These are phyloP conservation scores for Hoplodrina blanda DNA, from an alignment of 2,888 invertebrate genomes.

Conservation along the genomic window DNA sequence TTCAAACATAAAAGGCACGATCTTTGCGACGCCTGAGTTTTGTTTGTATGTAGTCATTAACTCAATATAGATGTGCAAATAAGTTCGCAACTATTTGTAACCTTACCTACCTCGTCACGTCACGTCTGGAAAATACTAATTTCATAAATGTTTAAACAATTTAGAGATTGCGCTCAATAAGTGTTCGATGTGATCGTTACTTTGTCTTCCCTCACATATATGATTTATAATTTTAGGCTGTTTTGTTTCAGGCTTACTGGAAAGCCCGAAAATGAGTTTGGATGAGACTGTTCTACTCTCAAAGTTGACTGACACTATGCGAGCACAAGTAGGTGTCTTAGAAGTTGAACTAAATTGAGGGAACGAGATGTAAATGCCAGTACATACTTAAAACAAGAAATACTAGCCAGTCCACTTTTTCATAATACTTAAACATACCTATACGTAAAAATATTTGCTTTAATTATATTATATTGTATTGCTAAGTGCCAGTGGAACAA, in stretches of 20 bases:
- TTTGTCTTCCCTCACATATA: constrained; percentile 16
- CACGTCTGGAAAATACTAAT: constrained; percentile 45
- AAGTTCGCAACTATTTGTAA: constrained; percentile 36
- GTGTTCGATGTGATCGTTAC: constrained; percentile 19
- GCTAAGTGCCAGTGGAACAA: constrained; percentile 74
- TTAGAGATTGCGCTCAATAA: constrained; percentile 21
- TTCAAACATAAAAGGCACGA: constrained; percentile 35
- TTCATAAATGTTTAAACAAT: constrained; percentile 21
- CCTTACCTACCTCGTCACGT: constrained; percentile 21
- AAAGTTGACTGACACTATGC: constrained; percentile 93
- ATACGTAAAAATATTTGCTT: constrained; percentile 63
- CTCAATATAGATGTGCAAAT: constrained; percentile 44
- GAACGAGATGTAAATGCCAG: constrained; percentile 47
- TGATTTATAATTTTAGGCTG: not conserved
- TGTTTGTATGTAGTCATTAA: constrained; percentile 37
- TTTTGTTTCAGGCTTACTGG: constrained; percentile 90
- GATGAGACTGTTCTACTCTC: constrained; percentile 93
- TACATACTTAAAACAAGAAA: constrained; percentile 47
- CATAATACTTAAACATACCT: constrained; percentile 40
- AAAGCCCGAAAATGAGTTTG: constrained; percentile 93
- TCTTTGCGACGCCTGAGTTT: constrained; percentile 27
- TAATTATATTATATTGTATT: constrained; percentile 67
- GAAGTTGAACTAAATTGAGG: constrained; percentile 67
- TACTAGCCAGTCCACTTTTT: constrained; percentile 50
- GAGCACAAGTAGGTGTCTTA: constrained; percentile 92